Evolutionary conservation across 2,113 vertebrate genomes (phyloP).

Genomic region (Charina bottae): DNA sequence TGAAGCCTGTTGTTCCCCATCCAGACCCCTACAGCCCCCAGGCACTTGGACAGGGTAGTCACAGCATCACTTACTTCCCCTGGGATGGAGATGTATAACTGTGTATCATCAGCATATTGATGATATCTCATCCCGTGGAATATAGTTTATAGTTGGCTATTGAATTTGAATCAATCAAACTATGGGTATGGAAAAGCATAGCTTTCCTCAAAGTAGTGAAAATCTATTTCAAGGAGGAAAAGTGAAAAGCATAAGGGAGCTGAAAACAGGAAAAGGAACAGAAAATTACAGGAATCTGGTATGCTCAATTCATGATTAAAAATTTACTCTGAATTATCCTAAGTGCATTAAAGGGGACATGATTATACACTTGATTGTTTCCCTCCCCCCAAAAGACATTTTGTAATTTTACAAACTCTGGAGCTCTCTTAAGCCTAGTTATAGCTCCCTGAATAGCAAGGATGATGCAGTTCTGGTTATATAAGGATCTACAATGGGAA

Average conservation of each 20-base stretch:
- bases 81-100: no score
- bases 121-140: no score
- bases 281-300: neutral
- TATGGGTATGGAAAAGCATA: neutral
- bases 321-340: no score
- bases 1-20: no score
- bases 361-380: no score
- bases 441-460: neutral
- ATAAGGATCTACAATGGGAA: neutral
- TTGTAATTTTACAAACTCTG: neutral
- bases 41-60: no score
- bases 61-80: no score
- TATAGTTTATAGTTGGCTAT: no score
- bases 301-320: no score
- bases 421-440: neutral
- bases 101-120: no score
- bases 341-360: no score
- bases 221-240: neutral
- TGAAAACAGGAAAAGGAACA: neutral
- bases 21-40: no score
- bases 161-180: neutral
- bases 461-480: neutral
- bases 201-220: neutral
- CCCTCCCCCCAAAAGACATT: neutral
- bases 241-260: neutral